Evolutionary conservation across 2,888 invertebrate species (phyloP).

Genomic region (Diaperis boleti): DNA sequence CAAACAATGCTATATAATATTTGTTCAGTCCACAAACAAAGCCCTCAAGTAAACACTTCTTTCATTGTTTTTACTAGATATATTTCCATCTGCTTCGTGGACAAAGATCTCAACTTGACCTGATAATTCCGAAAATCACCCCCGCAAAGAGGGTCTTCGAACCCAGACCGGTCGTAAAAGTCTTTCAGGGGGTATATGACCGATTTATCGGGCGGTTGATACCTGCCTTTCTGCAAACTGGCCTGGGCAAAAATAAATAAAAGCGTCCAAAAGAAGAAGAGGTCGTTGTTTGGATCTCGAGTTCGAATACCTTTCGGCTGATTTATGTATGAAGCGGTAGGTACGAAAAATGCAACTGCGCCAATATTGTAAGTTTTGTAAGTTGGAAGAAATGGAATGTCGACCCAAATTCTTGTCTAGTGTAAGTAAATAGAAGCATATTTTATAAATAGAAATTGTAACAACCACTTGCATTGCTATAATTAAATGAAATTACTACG

Average conservation of each 20-base stretch:
- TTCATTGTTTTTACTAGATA: too few relatives aligned
- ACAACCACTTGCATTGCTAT: conserved; percentile 25
- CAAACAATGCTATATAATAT: too few relatives aligned
- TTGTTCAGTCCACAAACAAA: too few relatives aligned
- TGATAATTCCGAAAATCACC: too few relatives aligned
- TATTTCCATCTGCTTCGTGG: too few relatives aligned
- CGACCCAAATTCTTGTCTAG: conserved; percentile 31
- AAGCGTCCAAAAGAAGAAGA: too few relatives aligned
- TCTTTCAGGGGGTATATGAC: conserved; percentile 19
- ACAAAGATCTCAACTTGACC: too few relatives aligned
- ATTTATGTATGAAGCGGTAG: neutral
- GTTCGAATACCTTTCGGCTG: conserved; percentile 14
- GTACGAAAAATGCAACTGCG: neutral
- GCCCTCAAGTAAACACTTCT: too few relatives aligned
- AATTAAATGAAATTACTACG: conserved; percentile 13
- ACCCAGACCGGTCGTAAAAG: neutral
- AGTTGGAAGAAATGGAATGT: conserved; percentile 8
- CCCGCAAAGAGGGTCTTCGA: too few relatives aligned
- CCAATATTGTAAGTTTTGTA: conserved; percentile 1
- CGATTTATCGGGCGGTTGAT: conserved; percentile 14
- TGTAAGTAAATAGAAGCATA: too few relatives aligned
- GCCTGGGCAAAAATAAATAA: conserved; percentile 15
- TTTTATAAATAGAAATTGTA: conserved; percentile 27
- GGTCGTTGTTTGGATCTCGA: conserved; percentile 1
- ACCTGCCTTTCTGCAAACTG: conserved; percentile 25